Evolutionary conservation across 2,888 invertebrate species (phyloP).

Genomic region (Rotaria sp.): DNA sequence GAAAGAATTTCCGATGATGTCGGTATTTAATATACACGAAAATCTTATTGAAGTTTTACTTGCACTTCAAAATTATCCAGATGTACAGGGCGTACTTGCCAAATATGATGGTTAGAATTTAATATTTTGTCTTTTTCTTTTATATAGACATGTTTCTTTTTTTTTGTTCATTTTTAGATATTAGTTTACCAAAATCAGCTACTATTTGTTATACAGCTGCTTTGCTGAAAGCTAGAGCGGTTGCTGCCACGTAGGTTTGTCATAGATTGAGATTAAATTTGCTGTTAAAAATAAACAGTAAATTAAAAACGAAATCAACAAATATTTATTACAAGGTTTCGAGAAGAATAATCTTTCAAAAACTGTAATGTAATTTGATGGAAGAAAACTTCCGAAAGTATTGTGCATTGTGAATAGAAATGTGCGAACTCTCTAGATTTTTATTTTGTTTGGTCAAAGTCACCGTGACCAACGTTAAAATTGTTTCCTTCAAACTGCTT

Average conservation of each 20-base stretch:
- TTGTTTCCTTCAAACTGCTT: too few species aligned
- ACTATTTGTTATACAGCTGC: constrained; percentile 90
- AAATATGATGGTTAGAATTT: constrained; percentile 67
- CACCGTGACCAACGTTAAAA: too few species aligned
- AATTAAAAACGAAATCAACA: too few species aligned
- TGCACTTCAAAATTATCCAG: constrained; percentile 90
- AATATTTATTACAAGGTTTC: too few species aligned
- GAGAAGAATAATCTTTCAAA: too few species aligned
- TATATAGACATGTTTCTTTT: background rate
- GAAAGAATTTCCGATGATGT: constrained; percentile 92
- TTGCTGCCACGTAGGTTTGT: constrained; percentile 49
- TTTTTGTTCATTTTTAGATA: constrained; percentile 61
- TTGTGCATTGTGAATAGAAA: too few species aligned
- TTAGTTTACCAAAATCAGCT: constrained; percentile 84
- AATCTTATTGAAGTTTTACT: constrained; percentile 87
- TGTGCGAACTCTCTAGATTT: too few species aligned
- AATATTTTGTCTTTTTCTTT: constrained; percentile 21
- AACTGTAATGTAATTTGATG: too few species aligned
- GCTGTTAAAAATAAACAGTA: too few species aligned
- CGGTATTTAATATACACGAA: constrained; percentile 84
- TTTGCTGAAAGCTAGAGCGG: constrained; percentile 79
- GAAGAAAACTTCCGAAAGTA: too few species aligned
- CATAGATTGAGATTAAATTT: background rate
- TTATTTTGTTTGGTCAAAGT: too few species aligned
- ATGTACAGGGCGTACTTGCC: constrained; percentile 82